Percentiles rank a stretch among this genome's conserved stretches.
These are phyloP conservation scores for Orthosia cruda DNA, from an alignment of 2,888 invertebrate genomes.

Conservation along the genomic window DNA sequence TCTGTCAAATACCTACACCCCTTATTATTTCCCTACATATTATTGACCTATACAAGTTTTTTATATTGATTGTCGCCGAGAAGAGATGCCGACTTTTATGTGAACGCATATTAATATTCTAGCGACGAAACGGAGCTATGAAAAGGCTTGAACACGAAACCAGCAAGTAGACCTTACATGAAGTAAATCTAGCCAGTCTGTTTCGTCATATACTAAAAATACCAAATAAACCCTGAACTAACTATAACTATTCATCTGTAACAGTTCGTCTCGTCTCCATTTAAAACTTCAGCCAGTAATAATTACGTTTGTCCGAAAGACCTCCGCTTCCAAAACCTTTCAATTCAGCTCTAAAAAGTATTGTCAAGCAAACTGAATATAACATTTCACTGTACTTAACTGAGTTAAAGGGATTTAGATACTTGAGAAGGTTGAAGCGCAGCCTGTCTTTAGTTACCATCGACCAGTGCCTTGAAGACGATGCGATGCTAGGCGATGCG, in stretches of 20 bases:
- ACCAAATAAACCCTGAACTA: not conserved
- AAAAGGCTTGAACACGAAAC: not conserved
- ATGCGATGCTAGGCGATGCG: not conserved
- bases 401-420: conserved; percentile 23
- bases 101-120: too few species aligned
- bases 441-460: conserved; percentile 1
- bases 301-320: conserved; percentile 16
- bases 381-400: conserved; percentile 26
- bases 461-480: conserved; percentile 1
- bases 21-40: too few species aligned
- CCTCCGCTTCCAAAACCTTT: conserved; percentile 13
- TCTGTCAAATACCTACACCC: too few species aligned
- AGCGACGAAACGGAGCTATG: not conserved
- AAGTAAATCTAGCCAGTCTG: too few species aligned
- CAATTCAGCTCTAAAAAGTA: conserved; percentile 35
- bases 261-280: not conserved
- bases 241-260: conserved; percentile 20
- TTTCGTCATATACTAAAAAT: not conserved
- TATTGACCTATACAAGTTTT: too few species aligned
- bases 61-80: too few species aligned
- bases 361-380: conserved; percentile 42
- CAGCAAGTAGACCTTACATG: too few species aligned
- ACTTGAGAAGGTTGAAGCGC: conserved; percentile 27
- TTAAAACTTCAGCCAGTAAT: conserved; percentile 25
- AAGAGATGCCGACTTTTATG: too few species aligned